Percentiles rank a stretch among this genome's conserved stretches.
Conservation (phyloP, 2,113 vertebrate genomes). For the Notechis scutatus region DNA sequence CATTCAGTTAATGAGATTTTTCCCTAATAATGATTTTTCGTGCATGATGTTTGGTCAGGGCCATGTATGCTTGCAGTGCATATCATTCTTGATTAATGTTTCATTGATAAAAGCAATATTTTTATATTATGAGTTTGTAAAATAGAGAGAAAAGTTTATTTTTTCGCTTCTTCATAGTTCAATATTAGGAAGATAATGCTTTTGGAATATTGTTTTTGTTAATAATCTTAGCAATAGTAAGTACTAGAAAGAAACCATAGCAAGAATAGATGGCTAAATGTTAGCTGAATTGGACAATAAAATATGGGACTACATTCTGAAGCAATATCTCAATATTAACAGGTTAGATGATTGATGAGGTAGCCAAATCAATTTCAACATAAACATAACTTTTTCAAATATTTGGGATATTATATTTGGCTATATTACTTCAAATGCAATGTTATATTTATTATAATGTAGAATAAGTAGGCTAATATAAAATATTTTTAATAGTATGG, state of each 20-base stretch:
- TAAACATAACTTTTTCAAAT: not conserved
- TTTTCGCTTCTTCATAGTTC: not conserved
- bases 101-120: not conserved
- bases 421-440: not conserved
- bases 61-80: not conserved
- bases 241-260: not conserved
- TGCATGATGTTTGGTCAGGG: not conserved
- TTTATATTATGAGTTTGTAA: not conserved
- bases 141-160: not conserved
- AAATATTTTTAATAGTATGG: not conserved
- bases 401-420: not conserved
- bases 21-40: not conserved
- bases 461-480: not conserved
- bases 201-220: not conserved
- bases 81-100: not conserved
- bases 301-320: rapidly evolving
- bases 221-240: not conserved
- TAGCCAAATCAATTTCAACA: not conserved
- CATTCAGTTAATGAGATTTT: slow-evolving; percentile 11
- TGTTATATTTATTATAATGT: not conserved
- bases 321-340: not conserved
- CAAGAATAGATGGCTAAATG: not conserved
- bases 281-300: not conserved
- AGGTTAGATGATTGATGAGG: rapidly evolving
- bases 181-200: not conserved